phyloP scores from a whole-genome alignment of 2,797 vertebrate genomes.

The Brachymystax lenok region DNA sequence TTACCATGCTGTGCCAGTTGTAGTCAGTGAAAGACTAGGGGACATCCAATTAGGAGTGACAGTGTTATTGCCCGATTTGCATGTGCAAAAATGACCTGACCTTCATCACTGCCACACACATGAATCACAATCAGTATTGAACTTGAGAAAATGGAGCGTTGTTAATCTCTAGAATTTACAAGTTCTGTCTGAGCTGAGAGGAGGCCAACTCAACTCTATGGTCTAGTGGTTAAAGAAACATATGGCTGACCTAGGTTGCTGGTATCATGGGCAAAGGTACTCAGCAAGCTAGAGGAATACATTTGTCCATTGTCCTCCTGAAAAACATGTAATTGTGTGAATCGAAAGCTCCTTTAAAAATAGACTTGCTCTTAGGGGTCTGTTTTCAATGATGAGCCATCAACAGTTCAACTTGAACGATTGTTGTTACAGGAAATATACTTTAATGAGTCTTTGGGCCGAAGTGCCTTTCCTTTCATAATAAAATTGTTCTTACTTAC shows the following conservation, averaged over 20 bases:
- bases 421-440: conserved; percentile 17
- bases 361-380: conserved; percentile 9
- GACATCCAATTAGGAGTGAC: conserved; percentile 44
- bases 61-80: conserved; percentile 35
- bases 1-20: conserved; percentile 29
- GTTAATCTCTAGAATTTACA: conserved; percentile 22
- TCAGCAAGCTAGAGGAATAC: conserved; percentile 36
- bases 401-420: conserved; percentile 26
- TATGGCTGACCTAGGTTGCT: conserved; percentile 26
- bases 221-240: conserved; percentile 37
- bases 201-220: conserved; percentile 2
- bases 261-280: conserved; percentile 24
- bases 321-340: conserved; percentile 13
- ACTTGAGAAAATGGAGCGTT: neutral
- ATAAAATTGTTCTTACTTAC: conserved; percentile 31
- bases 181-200: neutral
- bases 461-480: conserved; percentile 32
- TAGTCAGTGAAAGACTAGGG: conserved; percentile 30
- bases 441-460: conserved; percentile 23
- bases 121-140: conserved; percentile 10
- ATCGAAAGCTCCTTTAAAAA: conserved; percentile 14
- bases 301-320: conserved; percentile 27
- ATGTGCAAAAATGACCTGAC: conserved; percentile 14
- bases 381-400: conserved; percentile 12
- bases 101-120: conserved; percentile 2